Evolutionary conservation across 2,888 invertebrate genomes (phyloP), one percentile per base, ranked within the genome.

Genomic region (Agrochola lychnidis): DNA sequence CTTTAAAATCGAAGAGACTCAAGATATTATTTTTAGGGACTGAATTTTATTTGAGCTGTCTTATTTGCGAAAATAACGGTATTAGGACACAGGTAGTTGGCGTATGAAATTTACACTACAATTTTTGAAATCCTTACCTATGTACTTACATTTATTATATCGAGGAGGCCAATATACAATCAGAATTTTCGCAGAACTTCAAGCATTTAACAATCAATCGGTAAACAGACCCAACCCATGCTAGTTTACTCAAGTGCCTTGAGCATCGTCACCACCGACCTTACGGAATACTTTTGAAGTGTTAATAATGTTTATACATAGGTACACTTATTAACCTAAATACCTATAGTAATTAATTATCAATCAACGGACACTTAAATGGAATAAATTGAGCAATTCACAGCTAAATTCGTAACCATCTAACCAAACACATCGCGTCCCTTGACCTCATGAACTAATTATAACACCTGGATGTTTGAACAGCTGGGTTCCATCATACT

Each of bases 361-460:
- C 36, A 3, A 40, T 30, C 12, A 53, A 19, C 30, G 10, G 2
- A 75, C 0, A n/a, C 1, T 42, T 30, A 5, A 51, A 25, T 12
- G 16, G 12, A 61, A 40, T 30, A 73, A 61, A 73, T 25, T 48
- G 25, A 57, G 56, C n/a, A 36, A 45, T 42, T 2, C 42, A 42
- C 16, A 30, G 67, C 9, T 22, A 16, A 25, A 51, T 70, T 22
- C 3, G 0, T 12, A 53, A 59, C 42, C 85, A 73, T 16, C 69
- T 85, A 56, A 62, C 1, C 56, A 81, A 72, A 81, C 30, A 64
- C 4, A 36, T 36, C 9, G 6, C 16, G 62, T 74, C 76, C 85
- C 86, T 70, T 82, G 82, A 82, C 83, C 85, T 51, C 36, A 19
- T 85, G 25, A 74, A 74, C 83, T 45, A 82, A 82, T 82, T 25